Conservation (phyloP, 2,797 vertebrate genomes). For the Enteromius trimaculatus region DNA sequence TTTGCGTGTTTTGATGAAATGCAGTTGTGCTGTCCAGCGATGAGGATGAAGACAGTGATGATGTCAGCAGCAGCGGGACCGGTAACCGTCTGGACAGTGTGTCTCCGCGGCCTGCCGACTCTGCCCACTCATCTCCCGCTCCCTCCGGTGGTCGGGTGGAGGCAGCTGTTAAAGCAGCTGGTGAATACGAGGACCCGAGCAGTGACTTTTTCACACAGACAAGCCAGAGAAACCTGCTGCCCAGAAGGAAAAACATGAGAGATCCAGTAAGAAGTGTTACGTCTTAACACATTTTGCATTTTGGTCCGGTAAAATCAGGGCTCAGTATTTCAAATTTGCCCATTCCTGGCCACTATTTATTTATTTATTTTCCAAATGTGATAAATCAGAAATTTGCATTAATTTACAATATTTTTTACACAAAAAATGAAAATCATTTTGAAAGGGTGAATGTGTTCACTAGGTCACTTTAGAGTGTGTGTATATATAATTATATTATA, state of each 20-base stretch:
- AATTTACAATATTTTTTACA: neutral
- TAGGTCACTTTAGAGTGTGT: neutral
- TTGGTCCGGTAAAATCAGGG: neutral
- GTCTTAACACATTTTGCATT: neutral
- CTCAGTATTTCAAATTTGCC: neutral
- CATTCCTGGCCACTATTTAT: neutral
- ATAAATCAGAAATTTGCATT: neutral
- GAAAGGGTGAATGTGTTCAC: neutral
- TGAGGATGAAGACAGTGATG: slow-evolving; percentile 85
- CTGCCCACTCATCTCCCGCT: slow-evolving; percentile 89
- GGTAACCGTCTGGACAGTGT: slow-evolving; percentile 85
- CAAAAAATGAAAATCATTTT: neutral
- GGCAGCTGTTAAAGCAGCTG: slow-evolving; percentile 86
- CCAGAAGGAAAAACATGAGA: slow-evolving; percentile 90
- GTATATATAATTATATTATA: neutral
- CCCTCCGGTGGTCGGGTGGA: slow-evolving; percentile 91
- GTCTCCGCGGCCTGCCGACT: slow-evolving; percentile 89
- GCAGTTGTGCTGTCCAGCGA: slow-evolving; percentile 94
- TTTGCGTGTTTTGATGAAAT: slow-evolving; percentile 46
- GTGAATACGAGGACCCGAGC: slow-evolving; percentile 79
- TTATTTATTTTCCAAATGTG: neutral
- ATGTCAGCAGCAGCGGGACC: slow-evolving; percentile 83
- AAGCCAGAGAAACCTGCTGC: slow-evolving; percentile 78
- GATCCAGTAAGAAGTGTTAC: slow-evolving; percentile 83
- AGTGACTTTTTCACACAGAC: slow-evolving; percentile 80